Conservation (phyloP, 2,888 invertebrate species). For the Xestoiulus laeticollis region DNA sequence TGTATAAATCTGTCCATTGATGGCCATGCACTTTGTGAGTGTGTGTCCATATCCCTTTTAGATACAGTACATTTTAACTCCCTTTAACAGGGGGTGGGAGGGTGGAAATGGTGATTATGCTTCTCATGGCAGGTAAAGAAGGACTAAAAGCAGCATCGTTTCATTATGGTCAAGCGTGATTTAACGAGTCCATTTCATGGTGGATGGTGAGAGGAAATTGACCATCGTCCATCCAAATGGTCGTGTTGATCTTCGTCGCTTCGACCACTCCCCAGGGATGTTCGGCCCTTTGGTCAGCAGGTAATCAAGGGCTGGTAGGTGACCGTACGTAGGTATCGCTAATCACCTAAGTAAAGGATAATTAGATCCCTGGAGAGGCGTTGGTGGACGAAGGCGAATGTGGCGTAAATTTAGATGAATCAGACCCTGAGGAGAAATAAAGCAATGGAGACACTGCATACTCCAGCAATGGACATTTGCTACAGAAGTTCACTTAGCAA, state of each 20-base stretch:
- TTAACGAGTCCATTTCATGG: conserved; percentile 43
- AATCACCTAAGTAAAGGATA: conserved; percentile 54
- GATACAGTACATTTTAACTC: not conserved
- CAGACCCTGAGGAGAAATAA: conserved; percentile 53
- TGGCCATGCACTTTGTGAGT: too few species aligned
- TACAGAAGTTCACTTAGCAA: not conserved
- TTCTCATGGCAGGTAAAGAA: not conserved
- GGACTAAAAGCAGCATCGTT: conserved; percentile 21
- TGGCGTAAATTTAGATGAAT: conserved; percentile 54
- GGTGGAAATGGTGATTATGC: not conserved
- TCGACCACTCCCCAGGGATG: conserved; percentile 32
- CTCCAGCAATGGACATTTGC: too few species aligned
- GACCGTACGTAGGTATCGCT: conserved; percentile 50
- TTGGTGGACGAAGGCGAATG: conserved; percentile 45
- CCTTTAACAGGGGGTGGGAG: not conserved
- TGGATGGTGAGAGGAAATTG: conserved; percentile 43
- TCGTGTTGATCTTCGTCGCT: conserved; percentile 46
- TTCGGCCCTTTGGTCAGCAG: conserved; percentile 44
- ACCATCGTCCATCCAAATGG: conserved; percentile 40
- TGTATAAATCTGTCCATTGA: too few species aligned
- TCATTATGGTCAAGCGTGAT: conserved; percentile 43
- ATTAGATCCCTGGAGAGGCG: conserved; percentile 52
- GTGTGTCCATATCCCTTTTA: too few species aligned
- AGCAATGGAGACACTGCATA: conserved; percentile 36
- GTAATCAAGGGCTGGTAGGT: conserved; percentile 49